Evolutionary conservation across 2,888 invertebrate genomes (phyloP).

Genomic region (Dryadula phaetusa): DNA sequence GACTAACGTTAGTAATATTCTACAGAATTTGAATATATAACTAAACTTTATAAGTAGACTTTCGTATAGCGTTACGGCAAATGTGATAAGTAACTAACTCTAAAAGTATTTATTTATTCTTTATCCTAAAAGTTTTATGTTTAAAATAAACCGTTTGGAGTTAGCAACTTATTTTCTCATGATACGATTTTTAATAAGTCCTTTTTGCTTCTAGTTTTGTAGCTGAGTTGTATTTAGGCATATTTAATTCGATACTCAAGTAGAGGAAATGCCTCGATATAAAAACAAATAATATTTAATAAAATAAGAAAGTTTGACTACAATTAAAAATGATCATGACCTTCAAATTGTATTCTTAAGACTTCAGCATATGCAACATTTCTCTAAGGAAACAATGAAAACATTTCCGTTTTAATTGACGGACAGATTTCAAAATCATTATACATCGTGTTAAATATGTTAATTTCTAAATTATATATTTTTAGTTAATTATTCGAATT

Average conservation of each 20-base stretch:
- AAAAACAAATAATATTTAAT: slow-evolving; percentile 5
- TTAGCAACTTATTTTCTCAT: slow-evolving; percentile 19
- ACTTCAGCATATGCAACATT: background rate
- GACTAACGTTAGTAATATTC: slow-evolving; percentile 21
- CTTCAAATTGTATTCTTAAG: background rate
- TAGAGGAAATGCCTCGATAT: background rate
- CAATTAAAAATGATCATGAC: background rate
- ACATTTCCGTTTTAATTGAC: background rate
- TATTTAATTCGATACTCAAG: slow-evolving; percentile 27
- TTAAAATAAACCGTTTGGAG: slow-evolving; percentile 3
- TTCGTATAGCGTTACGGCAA: background rate
- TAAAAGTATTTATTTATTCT: background rate
- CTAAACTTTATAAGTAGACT: slow-evolving; percentile 15
- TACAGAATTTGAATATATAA: slow-evolving; percentile 13
- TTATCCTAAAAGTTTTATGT: background rate
- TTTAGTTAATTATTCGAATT: background rate
- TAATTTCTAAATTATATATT: background rate
- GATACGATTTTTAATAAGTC: slow-evolving; percentile 20
- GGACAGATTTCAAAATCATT: background rate
- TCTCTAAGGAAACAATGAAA: background rate
- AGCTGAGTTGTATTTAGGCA: slow-evolving; percentile 23
- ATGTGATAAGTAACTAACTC: slow-evolving; percentile 26
- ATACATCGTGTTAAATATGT: background rate
- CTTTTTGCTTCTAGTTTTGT: slow-evolving; percentile 19
- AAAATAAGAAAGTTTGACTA: background rate